Percentiles rank a stretch among this genome's conserved stretches.
These are phyloP conservation scores for Nesogale talazaci DNA, from an alignment of 2,113 vertebrate species.

Conservation along the genomic window DNA sequence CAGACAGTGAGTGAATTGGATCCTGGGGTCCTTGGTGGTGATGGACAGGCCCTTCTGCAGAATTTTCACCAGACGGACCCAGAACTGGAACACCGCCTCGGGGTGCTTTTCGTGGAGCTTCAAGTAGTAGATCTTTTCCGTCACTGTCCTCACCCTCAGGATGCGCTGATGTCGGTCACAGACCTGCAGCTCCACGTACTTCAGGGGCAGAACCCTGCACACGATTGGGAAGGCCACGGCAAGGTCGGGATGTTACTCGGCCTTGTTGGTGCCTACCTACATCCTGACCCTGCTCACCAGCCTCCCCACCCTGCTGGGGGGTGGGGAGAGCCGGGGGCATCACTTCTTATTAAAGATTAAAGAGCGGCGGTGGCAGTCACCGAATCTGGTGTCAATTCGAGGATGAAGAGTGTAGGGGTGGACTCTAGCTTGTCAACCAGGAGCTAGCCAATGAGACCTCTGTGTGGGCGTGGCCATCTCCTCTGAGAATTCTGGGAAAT, in stretches of 20 bases:
- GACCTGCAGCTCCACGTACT: conserved; percentile 77
- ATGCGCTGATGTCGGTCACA: conserved; percentile 64
- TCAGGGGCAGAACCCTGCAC: conserved; percentile 82
- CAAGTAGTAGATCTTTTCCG: conserved; percentile 80
- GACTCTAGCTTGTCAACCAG: no score
- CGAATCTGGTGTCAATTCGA: no score
- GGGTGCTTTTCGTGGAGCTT: conserved; percentile 80
- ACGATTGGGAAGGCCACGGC: background rate
- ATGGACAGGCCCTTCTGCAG: conserved; percentile 80
- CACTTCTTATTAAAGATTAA: background rate
- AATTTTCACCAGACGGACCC: conserved; percentile 80
- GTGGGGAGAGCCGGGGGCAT: no score
- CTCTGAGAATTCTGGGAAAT: no score
- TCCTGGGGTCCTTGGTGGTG: conserved; percentile 82
- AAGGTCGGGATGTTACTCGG: background rate
- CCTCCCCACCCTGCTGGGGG: background rate
- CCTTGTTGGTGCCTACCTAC: background rate
- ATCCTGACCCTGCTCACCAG: background rate
- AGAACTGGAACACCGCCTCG: conserved; percentile 76
- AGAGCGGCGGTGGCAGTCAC: no score
- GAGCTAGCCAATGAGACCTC: no score
- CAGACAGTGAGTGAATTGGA: conserved; percentile 79
- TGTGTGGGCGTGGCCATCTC: no score
- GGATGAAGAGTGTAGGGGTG: no score
- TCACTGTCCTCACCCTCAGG: conserved; percentile 79